A percentile compares a stretch with the other conserved stretches of the same genome.
Evolutionary conservation across 1,140 invertebrate species (phyloP).

Genomic region (Drosophila prosaltans): DNA sequence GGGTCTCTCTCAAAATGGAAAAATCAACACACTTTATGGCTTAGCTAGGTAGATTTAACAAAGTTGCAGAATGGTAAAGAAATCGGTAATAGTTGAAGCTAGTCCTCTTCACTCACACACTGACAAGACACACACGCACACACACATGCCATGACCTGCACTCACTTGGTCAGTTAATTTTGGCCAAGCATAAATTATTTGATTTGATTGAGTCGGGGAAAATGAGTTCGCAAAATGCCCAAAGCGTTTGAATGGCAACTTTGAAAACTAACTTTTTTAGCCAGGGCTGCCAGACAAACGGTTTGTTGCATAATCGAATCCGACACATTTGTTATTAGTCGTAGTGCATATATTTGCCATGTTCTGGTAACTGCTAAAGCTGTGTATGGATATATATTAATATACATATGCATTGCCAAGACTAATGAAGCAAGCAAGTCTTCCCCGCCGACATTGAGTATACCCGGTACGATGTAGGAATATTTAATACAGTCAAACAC

Average conservation of each 20-base stretch:
- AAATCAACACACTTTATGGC: slow-evolving; percentile 79
- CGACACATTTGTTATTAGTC: no score
- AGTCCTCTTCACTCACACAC: slow-evolving; percentile 39
- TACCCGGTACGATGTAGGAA: no score
- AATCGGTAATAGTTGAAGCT: slow-evolving; percentile 16
- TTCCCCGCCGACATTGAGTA: no score
- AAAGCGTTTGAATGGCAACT: slow-evolving; percentile 54
- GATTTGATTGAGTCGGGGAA: slow-evolving; percentile 82
- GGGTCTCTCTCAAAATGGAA: slow-evolving; percentile 71
- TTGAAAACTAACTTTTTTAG: slow-evolving; percentile 13
- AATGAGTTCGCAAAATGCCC: slow-evolving; percentile 81
- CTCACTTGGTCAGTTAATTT: slow-evolving; percentile 74
- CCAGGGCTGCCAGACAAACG: not conserved
- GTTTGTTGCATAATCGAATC: no score
- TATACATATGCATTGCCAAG: no score
- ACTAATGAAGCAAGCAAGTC: no score
- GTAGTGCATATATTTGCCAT: no score
- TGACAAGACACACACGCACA: slow-evolving; percentile 16
- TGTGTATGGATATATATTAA: no score
- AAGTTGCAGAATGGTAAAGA: slow-evolving; percentile 33
- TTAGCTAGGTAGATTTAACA: slow-evolving; percentile 59
- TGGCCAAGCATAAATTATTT: slow-evolving; percentile 79
- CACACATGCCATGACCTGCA: slow-evolving; percentile 61
- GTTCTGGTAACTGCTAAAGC: no score
- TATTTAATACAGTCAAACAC: no score